Conservation (phyloP, 2,113 vertebrate genomes). For the Zapornia atra region DNA sequence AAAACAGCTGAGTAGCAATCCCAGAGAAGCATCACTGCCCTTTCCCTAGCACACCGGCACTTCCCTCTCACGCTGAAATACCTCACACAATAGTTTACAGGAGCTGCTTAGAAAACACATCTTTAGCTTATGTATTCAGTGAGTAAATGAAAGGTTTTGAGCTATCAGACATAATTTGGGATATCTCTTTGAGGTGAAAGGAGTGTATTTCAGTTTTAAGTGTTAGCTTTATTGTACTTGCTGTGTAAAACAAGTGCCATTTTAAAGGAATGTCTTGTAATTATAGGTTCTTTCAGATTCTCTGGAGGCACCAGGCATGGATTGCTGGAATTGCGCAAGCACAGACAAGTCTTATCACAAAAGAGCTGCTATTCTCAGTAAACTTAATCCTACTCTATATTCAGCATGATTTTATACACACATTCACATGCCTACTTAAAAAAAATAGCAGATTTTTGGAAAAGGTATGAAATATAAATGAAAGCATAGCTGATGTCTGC, state of each 20-base stretch:
- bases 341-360: not conserved
- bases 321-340: not conserved
- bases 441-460: slow-evolving; percentile 11
- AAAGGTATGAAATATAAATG: slow-evolving; percentile 26
- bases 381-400: slow-evolving; percentile 16
- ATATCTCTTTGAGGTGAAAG: not conserved
- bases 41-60: rapidly evolving
- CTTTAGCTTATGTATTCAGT: not conserved
- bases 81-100: not conserved
- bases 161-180: not conserved
- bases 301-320: not conserved
- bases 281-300: not conserved
- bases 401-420: slow-evolving; percentile 8
- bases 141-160: not conserved
- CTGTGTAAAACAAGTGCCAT: not conserved
- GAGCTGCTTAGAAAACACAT: not conserved
- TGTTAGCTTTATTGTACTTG: not conserved
- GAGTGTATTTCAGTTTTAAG: not conserved
- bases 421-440: slow-evolving; percentile 4
- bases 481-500: not conserved
- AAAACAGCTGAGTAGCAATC: not conserved
- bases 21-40: not conserved
- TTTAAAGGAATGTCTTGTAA: not conserved
- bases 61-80: not conserved
- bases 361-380: slow-evolving; percentile 15